Conservation (phyloP, 37 sponge, comb jelly and placozoan genomes). For the Chondrosia reniformis region DNA sequence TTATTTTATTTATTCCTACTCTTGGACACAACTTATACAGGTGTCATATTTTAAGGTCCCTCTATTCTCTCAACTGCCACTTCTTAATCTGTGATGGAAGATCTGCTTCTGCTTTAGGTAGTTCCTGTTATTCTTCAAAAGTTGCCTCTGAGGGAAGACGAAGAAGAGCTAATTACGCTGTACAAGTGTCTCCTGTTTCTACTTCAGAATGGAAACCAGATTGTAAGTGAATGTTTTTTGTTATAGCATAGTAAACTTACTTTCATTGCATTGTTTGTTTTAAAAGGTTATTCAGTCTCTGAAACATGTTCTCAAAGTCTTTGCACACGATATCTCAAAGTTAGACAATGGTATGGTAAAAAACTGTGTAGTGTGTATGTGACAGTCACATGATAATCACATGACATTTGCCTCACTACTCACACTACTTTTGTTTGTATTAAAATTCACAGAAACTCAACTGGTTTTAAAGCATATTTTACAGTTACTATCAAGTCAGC, state of each 20-base stretch:
- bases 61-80: not conserved
- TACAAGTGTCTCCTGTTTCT: conserved; percentile 66
- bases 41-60: not conserved
- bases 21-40: not conserved
- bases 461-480: not conserved
- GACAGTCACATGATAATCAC: not conserved
- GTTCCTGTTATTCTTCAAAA: conserved; percentile 67
- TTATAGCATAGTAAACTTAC: not conserved
- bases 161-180: conserved; percentile 82
- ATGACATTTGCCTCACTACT: not conserved
- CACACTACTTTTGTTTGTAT: not conserved
- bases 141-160: conserved; percentile 87
- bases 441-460: not conserved
- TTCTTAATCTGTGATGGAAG: not conserved
- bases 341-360: conserved; percentile 53
- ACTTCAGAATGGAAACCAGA: conserved; percentile 24
- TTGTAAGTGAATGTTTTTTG: conserved; percentile 19
- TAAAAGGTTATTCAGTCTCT: conserved; percentile 5
- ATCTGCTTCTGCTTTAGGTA: conserved; percentile 30
- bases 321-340: conserved; percentile 51
- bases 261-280: not conserved
- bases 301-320: conserved; percentile 29
- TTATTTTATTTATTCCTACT: not conserved
- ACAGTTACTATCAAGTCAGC: conserved; percentile 5
- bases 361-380: not conserved